phyloP scores from a whole-genome alignment of 1,140 invertebrate species.

The Phthorimaea operculella region DNA sequence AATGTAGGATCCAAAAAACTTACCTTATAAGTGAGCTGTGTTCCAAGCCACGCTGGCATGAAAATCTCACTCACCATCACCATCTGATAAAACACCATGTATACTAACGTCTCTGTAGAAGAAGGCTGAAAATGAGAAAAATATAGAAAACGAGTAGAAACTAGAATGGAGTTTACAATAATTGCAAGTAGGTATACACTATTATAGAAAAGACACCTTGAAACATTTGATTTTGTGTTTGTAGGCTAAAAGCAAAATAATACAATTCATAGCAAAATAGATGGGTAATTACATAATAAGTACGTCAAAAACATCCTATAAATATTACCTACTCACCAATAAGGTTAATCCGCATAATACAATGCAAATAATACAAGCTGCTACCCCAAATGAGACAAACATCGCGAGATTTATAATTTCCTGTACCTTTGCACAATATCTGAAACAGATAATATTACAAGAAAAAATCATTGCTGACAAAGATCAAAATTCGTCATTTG shows the following conservation, averaged over 20 bases:
- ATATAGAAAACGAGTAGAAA: too few species aligned
- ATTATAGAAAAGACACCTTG: too few species aligned
- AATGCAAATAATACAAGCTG: background rate
- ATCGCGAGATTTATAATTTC: background rate
- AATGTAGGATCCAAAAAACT: too few species aligned
- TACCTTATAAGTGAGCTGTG: constrained; percentile 29
- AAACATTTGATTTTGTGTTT: too few species aligned
- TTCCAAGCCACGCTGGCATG: constrained; percentile 30
- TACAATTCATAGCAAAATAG: too few species aligned
- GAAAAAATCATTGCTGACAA: background rate
- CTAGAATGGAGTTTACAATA: too few species aligned
- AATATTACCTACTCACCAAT: background rate
- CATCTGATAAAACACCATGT: constrained; percentile 24
- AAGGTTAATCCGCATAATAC: background rate
- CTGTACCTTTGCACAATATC: background rate
- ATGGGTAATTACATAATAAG: too few species aligned
- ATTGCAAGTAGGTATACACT: too few species aligned
- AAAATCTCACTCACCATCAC: constrained; percentile 30
- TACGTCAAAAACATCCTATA: too few species aligned
- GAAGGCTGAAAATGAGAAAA: constrained; percentile 18
- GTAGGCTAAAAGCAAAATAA: too few species aligned
- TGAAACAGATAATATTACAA: background rate
- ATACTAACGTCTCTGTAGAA: constrained; percentile 18
- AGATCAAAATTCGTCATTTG: too few species aligned
- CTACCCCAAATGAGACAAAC: background rate